These are phyloP conservation scores for Clangula hyemalis DNA, from an alignment of 2,797 vertebrate genomes.

Conservation along the genomic window DNA sequence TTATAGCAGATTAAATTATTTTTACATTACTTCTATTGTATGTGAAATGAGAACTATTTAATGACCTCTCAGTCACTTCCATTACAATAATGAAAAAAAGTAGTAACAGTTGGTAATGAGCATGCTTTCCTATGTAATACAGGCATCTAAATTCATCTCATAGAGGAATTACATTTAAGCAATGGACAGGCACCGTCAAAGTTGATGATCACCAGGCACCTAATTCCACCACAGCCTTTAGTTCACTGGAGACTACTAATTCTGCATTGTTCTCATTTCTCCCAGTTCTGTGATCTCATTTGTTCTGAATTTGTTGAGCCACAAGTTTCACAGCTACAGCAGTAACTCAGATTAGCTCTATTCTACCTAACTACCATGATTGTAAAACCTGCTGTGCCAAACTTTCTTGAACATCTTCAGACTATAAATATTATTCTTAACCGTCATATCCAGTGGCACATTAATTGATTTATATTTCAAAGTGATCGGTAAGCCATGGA, in stretches of 20 bases:
- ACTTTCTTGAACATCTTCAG: not conserved
- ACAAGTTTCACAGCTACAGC: fast-evolving
- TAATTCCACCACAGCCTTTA: not conserved
- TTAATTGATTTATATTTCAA: not conserved
- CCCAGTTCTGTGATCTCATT: not conserved
- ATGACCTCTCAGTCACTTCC: not conserved
- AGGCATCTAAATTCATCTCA: not conserved
- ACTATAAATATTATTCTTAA: not conserved
- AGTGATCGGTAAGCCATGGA: not conserved
- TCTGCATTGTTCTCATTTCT: too few relatives aligned
- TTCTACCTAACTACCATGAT: fast-evolving
- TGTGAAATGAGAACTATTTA: not conserved
- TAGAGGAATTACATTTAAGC: not conserved
- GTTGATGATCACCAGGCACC: fast-evolving
- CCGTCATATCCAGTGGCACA: not conserved
- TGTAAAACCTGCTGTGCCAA: not conserved
- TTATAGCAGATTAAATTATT: not conserved
- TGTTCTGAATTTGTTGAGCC: not conserved
- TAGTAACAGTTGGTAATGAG: fast-evolving
- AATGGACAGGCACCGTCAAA: not conserved
- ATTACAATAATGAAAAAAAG: not conserved
- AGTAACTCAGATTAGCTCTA: fast-evolving
- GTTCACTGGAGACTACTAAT: fast-evolving
- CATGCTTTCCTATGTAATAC: fast-evolving
- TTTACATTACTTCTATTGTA: not conserved